Conservation (phyloP, 2,888 invertebrate genomes). For the Ctenicera cuprea region DNA sequence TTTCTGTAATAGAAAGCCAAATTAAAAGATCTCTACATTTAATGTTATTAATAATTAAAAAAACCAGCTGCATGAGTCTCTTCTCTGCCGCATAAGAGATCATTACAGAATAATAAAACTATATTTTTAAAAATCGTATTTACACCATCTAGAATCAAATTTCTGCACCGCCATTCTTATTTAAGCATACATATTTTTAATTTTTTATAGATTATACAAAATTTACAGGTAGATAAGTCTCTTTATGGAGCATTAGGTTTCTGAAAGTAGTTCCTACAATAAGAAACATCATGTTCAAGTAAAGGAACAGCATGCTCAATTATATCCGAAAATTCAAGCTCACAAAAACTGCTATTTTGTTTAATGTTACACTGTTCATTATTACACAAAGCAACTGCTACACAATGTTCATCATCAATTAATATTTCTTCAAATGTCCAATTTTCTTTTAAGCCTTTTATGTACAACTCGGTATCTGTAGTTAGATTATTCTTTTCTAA, state of each 20-base stretch:
- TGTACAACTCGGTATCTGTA: constrained; percentile 80
- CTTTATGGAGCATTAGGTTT: constrained; percentile 68
- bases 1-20: no score
- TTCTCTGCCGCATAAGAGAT: no score
- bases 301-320: constrained; percentile 75
- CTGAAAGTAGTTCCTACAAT: constrained; percentile 76
- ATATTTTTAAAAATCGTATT: no score
- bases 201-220: no score
- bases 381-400: constrained; percentile 81
- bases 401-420: constrained; percentile 84
- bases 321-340: constrained; percentile 78
- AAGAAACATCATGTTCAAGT: constrained; percentile 74
- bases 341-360: constrained; percentile 70
- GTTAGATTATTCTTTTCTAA: constrained; percentile 73
- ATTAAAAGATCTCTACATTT: no score
- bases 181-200: no score
- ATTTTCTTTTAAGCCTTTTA: constrained; percentile 76
- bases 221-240: no score
- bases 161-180: no score
- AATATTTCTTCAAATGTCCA: constrained; percentile 92
- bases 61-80: no score
- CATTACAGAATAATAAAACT: no score
- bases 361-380: constrained; percentile 46
- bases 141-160: no score
- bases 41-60: no score